These are phyloP conservation scores for Balaeniceps rex DNA, from an alignment of 2,113 vertebrate genomes.

Conservation along the genomic window DNA sequence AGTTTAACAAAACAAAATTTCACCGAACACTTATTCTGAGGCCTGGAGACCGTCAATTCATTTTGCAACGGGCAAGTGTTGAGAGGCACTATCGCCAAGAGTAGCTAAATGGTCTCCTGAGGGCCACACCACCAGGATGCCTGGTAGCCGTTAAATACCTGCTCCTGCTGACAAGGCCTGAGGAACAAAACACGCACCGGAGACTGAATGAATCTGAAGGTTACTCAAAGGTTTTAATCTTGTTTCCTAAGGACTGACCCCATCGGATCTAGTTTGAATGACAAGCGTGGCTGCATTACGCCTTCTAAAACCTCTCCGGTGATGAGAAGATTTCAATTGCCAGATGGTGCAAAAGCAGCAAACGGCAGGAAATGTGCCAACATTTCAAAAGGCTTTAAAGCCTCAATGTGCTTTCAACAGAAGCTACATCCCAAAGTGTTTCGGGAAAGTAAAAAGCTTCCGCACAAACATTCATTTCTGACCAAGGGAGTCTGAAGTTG, in stretches of 20 bases:
- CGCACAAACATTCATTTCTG: not conserved
- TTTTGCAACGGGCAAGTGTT: not conserved
- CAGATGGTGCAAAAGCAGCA: not conserved
- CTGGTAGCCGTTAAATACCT: not conserved
- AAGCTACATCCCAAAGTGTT: not conserved
- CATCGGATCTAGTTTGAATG: not conserved
- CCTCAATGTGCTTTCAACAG: constrained; percentile 9
- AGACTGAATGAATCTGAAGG: not conserved
- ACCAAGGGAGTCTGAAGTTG: not conserved
- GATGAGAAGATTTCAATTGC: constrained; percentile 20
- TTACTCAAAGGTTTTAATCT: constrained; percentile 18
- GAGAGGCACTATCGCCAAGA: not conserved
- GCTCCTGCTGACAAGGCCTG: not conserved
- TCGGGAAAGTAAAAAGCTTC: constrained; percentile 12
- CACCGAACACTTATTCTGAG: not conserved
- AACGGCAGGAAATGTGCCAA: constrained; percentile 1
- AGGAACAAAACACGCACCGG: not conserved
- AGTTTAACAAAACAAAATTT: not conserved
- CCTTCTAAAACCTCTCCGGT: constrained; percentile 25
- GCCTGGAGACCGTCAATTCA: not conserved
- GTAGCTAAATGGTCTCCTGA: not conserved
- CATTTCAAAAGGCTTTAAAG: constrained; percentile 38
- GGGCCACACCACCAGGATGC: not conserved
- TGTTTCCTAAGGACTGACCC: constrained; percentile 29
- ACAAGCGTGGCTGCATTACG: not conserved